Evolutionary conservation across 2,888 invertebrate species (phyloP).

Genomic region (Xestia ashworthii): DNA sequence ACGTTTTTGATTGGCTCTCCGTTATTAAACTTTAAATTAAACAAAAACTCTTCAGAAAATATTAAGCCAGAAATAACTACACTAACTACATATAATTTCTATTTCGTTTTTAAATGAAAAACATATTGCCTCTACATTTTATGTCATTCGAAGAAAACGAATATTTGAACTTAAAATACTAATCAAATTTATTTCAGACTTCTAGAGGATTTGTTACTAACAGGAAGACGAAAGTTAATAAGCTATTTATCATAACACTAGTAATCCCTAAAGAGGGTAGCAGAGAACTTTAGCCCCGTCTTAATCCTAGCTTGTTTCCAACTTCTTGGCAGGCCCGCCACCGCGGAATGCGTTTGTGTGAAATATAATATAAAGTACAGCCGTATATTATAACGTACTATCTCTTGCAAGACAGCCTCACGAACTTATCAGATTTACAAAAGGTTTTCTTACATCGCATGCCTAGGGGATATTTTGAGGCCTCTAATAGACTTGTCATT

Average conservation of each 20-base stretch:
- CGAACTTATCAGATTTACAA: not conserved
- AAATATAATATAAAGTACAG: conserved; percentile 29
- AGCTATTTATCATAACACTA: conserved; percentile 39
- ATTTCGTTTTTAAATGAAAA: not conserved
- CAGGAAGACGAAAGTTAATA: conserved; percentile 32
- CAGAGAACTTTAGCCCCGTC: conserved; percentile 36
- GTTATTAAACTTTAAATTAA: not conserved
- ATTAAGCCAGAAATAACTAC: not conserved
- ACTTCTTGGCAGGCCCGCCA: conserved; percentile 31
- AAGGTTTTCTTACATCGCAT: not conserved
- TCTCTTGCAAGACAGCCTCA: not conserved
- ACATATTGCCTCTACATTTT: not conserved
- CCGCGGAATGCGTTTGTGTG: conserved; percentile 33
- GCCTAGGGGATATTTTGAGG: not conserved
- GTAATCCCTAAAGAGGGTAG: conserved; percentile 26
- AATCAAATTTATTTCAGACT: conserved; percentile 1
- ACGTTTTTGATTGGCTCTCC: not conserved
- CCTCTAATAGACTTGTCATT: not conserved
- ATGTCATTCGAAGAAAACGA: not conserved
- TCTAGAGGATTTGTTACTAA: not conserved
- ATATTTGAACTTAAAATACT: not conserved
- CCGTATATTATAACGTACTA: not conserved
- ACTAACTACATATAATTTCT: not conserved
- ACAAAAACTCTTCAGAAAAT: not conserved
- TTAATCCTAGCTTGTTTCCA: conserved; percentile 41